These are phyloP conservation scores for Caenorhabditis brenneri DNA, from an alignment of 1,140 invertebrate genomes.

Conservation along the genomic window DNA sequence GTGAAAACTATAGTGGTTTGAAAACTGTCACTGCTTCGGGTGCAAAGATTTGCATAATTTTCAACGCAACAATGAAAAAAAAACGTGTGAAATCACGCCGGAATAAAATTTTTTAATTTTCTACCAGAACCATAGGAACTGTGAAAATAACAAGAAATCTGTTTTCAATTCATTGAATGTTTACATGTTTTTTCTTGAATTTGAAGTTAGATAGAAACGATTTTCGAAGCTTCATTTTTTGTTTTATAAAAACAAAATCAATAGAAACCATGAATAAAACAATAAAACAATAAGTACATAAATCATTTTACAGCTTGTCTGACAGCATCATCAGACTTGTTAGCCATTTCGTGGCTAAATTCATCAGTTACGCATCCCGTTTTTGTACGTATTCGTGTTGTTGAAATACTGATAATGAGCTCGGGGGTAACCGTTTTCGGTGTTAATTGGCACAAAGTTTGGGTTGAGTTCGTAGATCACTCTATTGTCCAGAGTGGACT, in stretches of 20 bases:
- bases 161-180: no score
- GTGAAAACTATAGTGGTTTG: neutral
- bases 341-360: no score
- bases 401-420: neutral
- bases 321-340: neutral
- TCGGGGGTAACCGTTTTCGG: neutral
- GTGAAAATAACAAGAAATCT: no score
- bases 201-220: neutral
- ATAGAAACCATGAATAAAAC: no score
- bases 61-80: no score
- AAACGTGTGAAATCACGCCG: no score
- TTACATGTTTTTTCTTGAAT: no score
- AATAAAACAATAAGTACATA: no score
- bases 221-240: neutral
- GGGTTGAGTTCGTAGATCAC: constrained; percentile 3
- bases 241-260: constrained; percentile 2
- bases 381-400: constrained; percentile 6
- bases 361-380: neutral
- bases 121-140: neutral
- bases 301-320: neutral
- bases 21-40: neutral
- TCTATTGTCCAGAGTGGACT: neutral
- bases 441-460: neutral
- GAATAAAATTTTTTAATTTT: no score
- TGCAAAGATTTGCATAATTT: neutral